phyloP scores from a whole-genome alignment of 2,797 vertebrate species.

The Lutjanus campechanus region DNA sequence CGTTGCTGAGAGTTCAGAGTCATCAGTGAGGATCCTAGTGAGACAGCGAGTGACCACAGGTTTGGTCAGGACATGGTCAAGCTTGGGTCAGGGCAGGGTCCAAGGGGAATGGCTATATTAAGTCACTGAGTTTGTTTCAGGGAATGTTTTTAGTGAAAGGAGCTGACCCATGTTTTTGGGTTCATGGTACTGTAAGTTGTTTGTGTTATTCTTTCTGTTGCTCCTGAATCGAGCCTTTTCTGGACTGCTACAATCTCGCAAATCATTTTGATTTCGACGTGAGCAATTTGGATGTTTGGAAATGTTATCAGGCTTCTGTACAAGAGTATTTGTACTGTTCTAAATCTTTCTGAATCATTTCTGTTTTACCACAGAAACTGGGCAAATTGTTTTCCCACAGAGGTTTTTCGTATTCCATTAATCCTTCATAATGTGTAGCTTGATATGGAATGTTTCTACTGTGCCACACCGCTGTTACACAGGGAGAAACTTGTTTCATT shows the following conservation, averaged over 20 bases:
- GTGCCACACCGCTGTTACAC: conserved; percentile 40
- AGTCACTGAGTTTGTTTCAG: conserved; percentile 85
- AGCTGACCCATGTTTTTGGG: conserved; percentile 83
- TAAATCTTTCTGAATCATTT: conserved; percentile 57
- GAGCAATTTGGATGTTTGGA: conserved; percentile 60
- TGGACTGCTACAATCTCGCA: conserved; percentile 38
- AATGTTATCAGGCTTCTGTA: conserved; percentile 62
- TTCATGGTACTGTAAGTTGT: conserved; percentile 80
- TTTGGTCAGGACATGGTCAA: conserved; percentile 76
- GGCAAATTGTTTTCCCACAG: conserved; percentile 64
- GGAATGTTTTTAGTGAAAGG: conserved; percentile 85
- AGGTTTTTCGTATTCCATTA: conserved; percentile 51
- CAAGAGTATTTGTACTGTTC: conserved; percentile 30
- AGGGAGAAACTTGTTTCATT: conserved; percentile 29
- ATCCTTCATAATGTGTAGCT: conserved; percentile 50
- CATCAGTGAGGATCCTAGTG: conserved; percentile 83
- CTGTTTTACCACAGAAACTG: conserved; percentile 62
- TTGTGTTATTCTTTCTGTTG: conserved; percentile 77
- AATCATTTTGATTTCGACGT: conserved; percentile 56
- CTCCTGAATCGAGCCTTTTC: conserved; percentile 48
- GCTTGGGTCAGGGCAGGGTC: conserved; percentile 83
- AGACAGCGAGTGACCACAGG: conserved; percentile 84
- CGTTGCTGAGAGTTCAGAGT: conserved; percentile 80
- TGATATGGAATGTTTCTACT: conserved; percentile 36
- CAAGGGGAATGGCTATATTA: conserved; percentile 83